phyloP scores from a whole-genome alignment of 2,888 invertebrate species.

The Kuschelorhynchus macadamiae region DNA sequence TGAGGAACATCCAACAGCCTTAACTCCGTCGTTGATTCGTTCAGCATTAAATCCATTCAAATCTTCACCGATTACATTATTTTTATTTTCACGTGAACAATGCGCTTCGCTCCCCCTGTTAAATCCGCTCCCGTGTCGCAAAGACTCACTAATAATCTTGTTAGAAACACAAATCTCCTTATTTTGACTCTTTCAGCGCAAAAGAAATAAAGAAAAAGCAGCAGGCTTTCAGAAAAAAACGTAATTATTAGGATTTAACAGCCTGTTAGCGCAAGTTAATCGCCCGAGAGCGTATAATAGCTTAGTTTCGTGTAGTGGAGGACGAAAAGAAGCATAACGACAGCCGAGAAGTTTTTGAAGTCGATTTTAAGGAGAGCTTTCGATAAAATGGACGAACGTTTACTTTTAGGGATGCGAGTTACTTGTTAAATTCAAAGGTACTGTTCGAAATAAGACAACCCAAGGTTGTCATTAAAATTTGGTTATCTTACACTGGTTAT shows the following conservation, averaged over 20 bases:
- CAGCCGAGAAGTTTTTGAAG: conserved; percentile 43
- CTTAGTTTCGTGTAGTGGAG: conserved; percentile 47
- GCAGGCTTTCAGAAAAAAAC: conserved; percentile 39
- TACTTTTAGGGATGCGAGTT: neutral
- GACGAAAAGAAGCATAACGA: conserved; percentile 44
- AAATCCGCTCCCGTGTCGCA: too few species aligned
- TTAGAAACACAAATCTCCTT: conserved; percentile 53
- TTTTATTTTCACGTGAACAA: too few species aligned
- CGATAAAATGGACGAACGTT: conserved; percentile 7
- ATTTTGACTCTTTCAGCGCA: conserved; percentile 30
- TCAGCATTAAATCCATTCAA: too few species aligned
- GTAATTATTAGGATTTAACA: conserved; percentile 58
- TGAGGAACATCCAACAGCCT: too few species aligned
- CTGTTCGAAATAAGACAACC: too few species aligned
- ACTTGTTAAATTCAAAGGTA: neutral
- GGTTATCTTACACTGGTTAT: too few species aligned
- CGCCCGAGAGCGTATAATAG: conserved; percentile 65
- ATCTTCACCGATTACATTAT: too few species aligned
- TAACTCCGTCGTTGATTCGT: too few species aligned
- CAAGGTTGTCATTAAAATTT: too few species aligned
- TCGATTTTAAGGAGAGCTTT: conserved; percentile 28
- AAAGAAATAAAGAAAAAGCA: conserved; percentile 40
- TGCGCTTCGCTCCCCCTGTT: too few species aligned
- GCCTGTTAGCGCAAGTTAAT: conserved; percentile 63
- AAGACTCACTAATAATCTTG: conserved; percentile 46